These are phyloP conservation scores for Seriola quinqueradiata DNA, from an alignment of 2,113 vertebrate genomes.

Conservation along the genomic window DNA sequence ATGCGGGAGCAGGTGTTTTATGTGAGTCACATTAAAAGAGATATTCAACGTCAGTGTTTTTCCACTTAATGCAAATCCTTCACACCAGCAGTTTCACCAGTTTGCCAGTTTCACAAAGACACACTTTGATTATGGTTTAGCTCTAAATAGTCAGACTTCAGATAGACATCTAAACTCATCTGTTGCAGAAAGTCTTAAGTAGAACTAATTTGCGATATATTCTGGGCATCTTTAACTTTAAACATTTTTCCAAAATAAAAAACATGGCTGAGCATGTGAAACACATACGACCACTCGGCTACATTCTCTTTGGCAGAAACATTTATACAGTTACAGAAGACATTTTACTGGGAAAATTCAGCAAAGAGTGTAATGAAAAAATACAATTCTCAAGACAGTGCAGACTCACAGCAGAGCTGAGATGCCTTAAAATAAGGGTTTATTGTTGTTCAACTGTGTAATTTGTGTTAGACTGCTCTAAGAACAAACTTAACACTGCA, in stretches of 20 bases:
- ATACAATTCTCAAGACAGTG: background rate
- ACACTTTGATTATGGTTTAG: background rate
- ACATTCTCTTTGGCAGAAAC: no score
- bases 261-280: background rate
- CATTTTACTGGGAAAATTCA: no score
- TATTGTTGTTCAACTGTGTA: background rate
- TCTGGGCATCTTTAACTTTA: background rate
- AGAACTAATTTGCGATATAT: background rate
- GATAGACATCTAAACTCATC: background rate
- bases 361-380: background rate
- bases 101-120: background rate
- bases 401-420: background rate
- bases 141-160: background rate
- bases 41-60: conserved; percentile 10
- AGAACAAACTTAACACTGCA: background rate
- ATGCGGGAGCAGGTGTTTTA: conserved; percentile 99
- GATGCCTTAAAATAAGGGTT: background rate
- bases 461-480: background rate
- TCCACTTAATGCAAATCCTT: background rate
- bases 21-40: conserved; percentile 86
- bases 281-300: no score
- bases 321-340: no score
- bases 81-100: background rate
- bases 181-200: background rate
- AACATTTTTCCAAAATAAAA: background rate